Base-by-base conservation (phyloP, 2,888 invertebrate genomes). In the Nephrotoma guestfalica region DNA sequence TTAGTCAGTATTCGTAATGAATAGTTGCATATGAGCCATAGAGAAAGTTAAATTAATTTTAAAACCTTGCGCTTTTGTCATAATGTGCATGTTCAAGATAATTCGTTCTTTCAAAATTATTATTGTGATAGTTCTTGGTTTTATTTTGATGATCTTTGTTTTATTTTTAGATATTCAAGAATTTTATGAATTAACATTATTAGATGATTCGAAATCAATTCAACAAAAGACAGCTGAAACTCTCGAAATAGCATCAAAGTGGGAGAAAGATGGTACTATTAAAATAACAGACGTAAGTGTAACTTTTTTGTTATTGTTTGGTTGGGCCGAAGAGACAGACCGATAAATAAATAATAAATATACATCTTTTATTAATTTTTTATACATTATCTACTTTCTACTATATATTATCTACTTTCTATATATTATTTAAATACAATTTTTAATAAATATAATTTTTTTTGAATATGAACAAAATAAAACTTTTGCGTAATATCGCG, bases 141-240 rank as follows among this genome's bases (percentile, higher is more conserved):
- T 30, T 30, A 3, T 30, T 30, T 30, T 30, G 30, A 30, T 30
- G 30, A 30, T 3, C 30, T 30, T 30, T 30, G 3, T 30, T 30
- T 30, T 30, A 30, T 30, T 93, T 94, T 41, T 94, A 97, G 99
- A 99, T 94, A 98, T 99, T 90, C 99, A 99, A 94, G 99, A 99
- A 92, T 99, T 99, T 93, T 99, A 99, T 93, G 99, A 99, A 93
- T 94, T 97, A 90, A 99, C 99, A 87, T 94, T 99, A 88, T 94
- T 99, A 90, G 98, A 99, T 93, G 98, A 98, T 91, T 96, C 95
- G 88, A 98, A 98, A 92, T 96, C 97, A 87, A 95, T 97, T 89
- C 97, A 98, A 92, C 97, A 98, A 93, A 99, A 99, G 93, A 98
- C 98, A 88, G 96, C 95, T 87, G 98, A 98, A 93, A 98, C 98